phyloP scores from a whole-genome alignment of 30 jellyfish, hydroid and myxozoan genomes.

The Turritopsis dohrnii region DNA sequence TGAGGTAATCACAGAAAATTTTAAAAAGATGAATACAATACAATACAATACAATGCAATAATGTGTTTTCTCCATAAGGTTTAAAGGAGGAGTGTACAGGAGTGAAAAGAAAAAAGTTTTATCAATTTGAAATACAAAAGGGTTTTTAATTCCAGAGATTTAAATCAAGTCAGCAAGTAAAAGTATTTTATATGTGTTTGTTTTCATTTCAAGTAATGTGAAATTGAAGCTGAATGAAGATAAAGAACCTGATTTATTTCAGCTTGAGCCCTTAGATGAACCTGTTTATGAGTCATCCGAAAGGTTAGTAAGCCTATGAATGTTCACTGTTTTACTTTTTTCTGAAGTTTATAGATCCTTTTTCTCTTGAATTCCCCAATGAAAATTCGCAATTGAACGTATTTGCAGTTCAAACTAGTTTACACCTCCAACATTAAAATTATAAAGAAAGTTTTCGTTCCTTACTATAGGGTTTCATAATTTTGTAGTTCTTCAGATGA shows the following conservation, averaged over 20 bases:
- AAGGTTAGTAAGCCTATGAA: background rate
- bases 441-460: background rate
- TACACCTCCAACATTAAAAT: background rate
- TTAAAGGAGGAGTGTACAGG: no score
- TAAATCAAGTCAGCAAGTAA: no score
- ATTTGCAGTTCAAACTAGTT: conserved; percentile 15
- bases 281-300: background rate
- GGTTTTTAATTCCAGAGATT: no score
- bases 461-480: background rate
- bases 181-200: no score
- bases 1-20: no score
- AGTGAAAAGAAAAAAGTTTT: no score
- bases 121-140: background rate
- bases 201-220: conserved; percentile 19
- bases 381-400: no score
- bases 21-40: no score
- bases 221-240: conserved; percentile 19
- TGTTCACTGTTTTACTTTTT: background rate
- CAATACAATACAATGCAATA: no score
- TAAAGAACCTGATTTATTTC: conserved; percentile 50
- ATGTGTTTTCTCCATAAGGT: no score
- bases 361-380: no score
- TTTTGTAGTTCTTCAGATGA: conserved; percentile 18
- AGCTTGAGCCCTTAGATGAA: conserved; percentile 54
- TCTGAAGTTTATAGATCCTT: no score